phyloP scores from a whole-genome alignment of 2,888 invertebrate genomes.

The Prosapia bicincta region DNA sequence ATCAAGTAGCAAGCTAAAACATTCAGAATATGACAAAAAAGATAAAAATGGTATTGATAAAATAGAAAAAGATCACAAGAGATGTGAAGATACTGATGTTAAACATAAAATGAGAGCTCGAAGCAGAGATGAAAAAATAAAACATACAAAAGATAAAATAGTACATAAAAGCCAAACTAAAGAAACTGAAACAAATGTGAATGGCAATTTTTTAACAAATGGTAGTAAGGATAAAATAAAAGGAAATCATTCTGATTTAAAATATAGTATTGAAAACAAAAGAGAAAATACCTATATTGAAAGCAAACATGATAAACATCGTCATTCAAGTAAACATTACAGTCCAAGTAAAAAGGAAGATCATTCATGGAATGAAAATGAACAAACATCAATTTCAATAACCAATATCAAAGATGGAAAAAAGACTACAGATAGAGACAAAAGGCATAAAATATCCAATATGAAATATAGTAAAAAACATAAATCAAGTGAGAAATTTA shows the following conservation, averaged over 20 bases:
- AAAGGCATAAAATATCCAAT: conserved; percentile 22
- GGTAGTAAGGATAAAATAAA: background rate
- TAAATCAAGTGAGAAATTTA: conserved; percentile 48
- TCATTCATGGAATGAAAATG: background rate
- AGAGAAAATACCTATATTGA: background rate
- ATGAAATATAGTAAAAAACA: conserved; percentile 25
- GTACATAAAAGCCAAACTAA: background rate
- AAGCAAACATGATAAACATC: background rate
- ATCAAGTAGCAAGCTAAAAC: background rate
- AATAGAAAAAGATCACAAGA: no score
- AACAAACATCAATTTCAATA: background rate
- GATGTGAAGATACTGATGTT: background rate
- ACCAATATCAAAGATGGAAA: background rate
- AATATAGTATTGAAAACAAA: background rate
- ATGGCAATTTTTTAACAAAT: background rate
- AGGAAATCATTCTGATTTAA: background rate
- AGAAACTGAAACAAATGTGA: no score
- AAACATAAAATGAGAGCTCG: background rate
- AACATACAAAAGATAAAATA: background rate
- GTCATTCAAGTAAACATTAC: background rate
- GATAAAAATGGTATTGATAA: background rate
- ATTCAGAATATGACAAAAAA: background rate
- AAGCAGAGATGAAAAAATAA: background rate
- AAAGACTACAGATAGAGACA: conserved; percentile 21
- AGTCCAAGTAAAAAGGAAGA: background rate